Evolutionary conservation across 2,888 invertebrate species (phyloP), one percentile per base, ranked within the genome.

Genomic region (Caenorhabditis panamensis): DNA sequence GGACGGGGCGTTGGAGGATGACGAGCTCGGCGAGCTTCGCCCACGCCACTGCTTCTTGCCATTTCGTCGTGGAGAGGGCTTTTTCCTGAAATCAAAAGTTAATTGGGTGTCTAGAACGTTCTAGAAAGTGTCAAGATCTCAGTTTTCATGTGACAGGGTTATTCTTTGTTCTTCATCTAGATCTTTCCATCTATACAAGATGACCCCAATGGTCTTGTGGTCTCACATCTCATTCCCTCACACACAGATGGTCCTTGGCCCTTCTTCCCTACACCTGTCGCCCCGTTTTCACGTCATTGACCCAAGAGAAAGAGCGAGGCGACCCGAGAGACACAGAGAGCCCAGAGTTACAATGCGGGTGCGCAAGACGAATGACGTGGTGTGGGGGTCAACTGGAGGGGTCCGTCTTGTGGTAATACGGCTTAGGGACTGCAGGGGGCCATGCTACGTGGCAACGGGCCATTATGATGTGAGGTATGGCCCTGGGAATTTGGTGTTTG

Each of bases 31-130:
- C 72, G 8, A 85, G 66, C 13, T 84, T 67, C 26, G 71, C 72
- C 85, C 85, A 85, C 0, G 82, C 64, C 2, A 79, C 53, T 8
- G 83, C 85, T 36, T 83, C 80, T 63, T 78, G 67, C 68, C 63
- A 63, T 64, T 77, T 79, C n/a, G 75, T 75, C 2, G 71, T 18
- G 4, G 72, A 53, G 18, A 85, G 63, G 1, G 59, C 44, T 56
- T 85, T 85, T 22, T 82, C 82, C 82, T 84, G 61, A 4, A 82
- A 66, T 24, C 44, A 44, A 3, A 16, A n/a, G 11, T 22, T 24
- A 13, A 37, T 54, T 49, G n/a, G 18, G 18, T 18, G 26, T 5
- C 13, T 58, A 3, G 2, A 5, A 41, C 5, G 9, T 41, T 16
- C 41, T 16, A 41, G 9, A 41, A 9, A 9, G 13, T 16, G 5